These are phyloP conservation scores for Ptilonorhynchus violaceus DNA, from an alignment of 2,113 vertebrate genomes.

Conservation along the genomic window DNA sequence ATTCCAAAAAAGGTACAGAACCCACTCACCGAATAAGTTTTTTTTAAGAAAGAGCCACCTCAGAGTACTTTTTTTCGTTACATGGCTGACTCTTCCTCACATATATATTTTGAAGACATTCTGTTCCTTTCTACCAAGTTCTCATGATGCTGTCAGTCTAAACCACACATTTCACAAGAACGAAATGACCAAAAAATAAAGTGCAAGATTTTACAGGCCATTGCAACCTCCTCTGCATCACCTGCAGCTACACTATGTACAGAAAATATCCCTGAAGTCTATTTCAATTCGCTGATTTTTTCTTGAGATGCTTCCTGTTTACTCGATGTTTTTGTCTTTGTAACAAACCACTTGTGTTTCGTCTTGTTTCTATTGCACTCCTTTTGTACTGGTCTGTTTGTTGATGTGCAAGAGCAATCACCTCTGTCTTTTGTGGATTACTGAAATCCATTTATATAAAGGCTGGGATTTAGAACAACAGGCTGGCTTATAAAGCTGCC, in stretches of 20 bases:
- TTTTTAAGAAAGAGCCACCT: too few relatives aligned
- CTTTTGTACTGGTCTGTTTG: not conserved
- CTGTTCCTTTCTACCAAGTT: not conserved
- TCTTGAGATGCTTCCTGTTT: not conserved
- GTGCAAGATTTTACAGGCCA: not conserved
- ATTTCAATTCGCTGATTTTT: not conserved
- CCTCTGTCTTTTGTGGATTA: constrained; percentile 23
- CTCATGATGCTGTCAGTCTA: not conserved
- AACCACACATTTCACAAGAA: not conserved
- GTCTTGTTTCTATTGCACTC: not conserved
- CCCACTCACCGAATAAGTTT: accelerated
- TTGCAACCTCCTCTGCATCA: not conserved
- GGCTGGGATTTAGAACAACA: constrained; percentile 44
- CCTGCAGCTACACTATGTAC: not conserved
- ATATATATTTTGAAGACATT: not conserved
- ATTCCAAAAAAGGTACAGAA: not conserved
- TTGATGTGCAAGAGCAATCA: not conserved
- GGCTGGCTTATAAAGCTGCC: constrained; percentile 15
- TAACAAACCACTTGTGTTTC: not conserved
- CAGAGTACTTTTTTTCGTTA: not conserved
- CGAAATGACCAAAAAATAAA: not conserved
- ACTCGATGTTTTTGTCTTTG: not conserved
- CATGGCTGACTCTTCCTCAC: not conserved
- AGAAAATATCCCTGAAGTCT: not conserved
- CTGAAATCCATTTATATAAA: constrained; percentile 54